phyloP scores from a whole-genome alignment of 2,797 vertebrate species.

The Lutra lutra region DNA sequence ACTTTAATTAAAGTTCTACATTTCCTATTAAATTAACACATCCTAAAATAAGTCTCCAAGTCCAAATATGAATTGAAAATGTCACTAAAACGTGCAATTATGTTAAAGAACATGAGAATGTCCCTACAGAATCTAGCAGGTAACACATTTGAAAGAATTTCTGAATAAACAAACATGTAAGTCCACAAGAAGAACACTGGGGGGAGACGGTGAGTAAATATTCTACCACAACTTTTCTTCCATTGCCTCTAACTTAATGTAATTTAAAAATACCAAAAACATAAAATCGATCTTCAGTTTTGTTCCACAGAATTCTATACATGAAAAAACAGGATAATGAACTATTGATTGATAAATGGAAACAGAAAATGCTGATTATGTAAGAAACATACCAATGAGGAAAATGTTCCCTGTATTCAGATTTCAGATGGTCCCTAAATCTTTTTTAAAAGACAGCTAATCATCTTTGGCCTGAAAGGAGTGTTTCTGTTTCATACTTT shows the following conservation, averaged over 20 bases:
- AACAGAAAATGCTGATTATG: neutral
- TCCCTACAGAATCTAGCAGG: neutral
- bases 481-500: neutral
- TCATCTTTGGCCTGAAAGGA: neutral
- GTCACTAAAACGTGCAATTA: neutral
- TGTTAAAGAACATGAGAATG: neutral
- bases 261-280: neutral
- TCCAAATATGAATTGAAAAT: neutral
- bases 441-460: neutral
- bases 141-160: neutral
- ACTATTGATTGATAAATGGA: neutral
- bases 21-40: neutral
- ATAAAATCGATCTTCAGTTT: neutral
- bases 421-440: neutral
- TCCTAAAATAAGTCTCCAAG: neutral
- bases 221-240: neutral
- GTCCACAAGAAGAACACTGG: slow-evolving; percentile 54
- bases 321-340: neutral
- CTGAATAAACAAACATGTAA: neutral
- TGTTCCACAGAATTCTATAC: neutral
- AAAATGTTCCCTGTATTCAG: neutral
- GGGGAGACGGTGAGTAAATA: slow-evolving; percentile 58
- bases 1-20: neutral
- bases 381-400: neutral
- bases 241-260: neutral